Evolutionary conservation across 2,888 invertebrate species (phyloP).

Genomic region (Synanthedon vespiformis): DNA sequence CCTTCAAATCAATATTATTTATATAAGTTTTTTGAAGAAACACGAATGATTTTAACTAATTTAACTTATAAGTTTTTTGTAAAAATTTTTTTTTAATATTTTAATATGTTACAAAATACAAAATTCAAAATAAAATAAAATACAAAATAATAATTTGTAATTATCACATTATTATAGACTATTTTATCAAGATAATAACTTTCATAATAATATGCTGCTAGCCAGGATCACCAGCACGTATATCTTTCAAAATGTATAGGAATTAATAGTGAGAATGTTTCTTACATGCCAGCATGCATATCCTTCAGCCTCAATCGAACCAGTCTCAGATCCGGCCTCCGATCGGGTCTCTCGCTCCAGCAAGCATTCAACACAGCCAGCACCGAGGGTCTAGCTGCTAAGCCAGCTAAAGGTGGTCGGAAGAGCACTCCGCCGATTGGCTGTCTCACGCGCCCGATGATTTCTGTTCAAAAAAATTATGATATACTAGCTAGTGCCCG

Average conservation of each 20-base stretch:
- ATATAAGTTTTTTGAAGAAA: too few species aligned
- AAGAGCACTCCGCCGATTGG: constrained; percentile 65
- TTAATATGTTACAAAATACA: too few species aligned
- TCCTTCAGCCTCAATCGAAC: constrained; percentile 83
- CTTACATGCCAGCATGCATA: constrained; percentile 79
- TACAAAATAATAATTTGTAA: too few species aligned
- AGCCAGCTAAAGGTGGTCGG: constrained; percentile 75
- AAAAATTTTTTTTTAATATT: too few species aligned
- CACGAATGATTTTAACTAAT: too few species aligned
- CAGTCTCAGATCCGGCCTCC: constrained; percentile 81
- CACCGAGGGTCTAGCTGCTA: constrained; percentile 81
- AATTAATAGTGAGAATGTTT: constrained; percentile 5
- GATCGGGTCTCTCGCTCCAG: constrained; percentile 85
- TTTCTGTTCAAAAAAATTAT: constrained; percentile 44
- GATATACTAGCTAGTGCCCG: too few species aligned
- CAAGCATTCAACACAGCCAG: constrained; percentile 79
- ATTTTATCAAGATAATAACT: too few species aligned
- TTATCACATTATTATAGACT: too few species aligned
- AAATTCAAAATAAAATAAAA: too few species aligned
- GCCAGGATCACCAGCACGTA: background rate
- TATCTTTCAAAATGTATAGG: background rate
- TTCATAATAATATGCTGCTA: too few species aligned
- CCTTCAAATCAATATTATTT: too few species aligned
- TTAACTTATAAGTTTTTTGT: too few species aligned
- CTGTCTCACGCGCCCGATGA: constrained; percentile 69